Base-by-base conservation (phyloP, 2,113 vertebrate species). In the Opisthocomus hoazin region DNA sequence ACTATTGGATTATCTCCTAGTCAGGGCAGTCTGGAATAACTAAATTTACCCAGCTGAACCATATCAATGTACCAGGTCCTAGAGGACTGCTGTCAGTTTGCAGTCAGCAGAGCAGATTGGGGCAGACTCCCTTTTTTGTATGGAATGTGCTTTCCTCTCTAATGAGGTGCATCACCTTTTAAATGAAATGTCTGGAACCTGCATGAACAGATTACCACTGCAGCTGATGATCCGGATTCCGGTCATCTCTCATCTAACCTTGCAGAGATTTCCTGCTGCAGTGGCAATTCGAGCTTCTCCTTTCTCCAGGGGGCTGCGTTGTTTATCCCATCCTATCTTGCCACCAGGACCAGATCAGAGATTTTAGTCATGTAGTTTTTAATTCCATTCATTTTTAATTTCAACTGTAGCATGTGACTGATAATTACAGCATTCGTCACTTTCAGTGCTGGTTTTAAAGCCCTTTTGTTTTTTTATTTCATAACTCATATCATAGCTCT, bases 121-220 rank as follows among this genome's bases (percentile, higher is more conserved):
- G 46, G 27, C 64, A 54, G 39, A 9, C 15, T 46, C 15, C 13
- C 37, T 46, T 81, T 60, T 85, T 45, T 43, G 9, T 9, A 12
- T 3, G 26, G 51, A 57, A 60, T 2, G 6, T 51, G 41, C 37
- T 80, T 56, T 84, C 29, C 34, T 57, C 54, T 79, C 43, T 61
- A 46, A 50, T 1, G 8, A 60, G 29, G 53, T 27, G 29, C 60
- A 24, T n/a, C 29, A 1, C 27, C 3, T 0, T 65, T 48, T 43
- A 36, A 53, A 18, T 3, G 2, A 51, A 61, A 32, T 2, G 11
- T 26, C 57, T 43, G 27, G 39, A 57, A 61, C 45, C 63, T 65
- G 57, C 56, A 7, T 6, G 16, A 45, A 46, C 24, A 32, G 23
- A 11, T 71, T 12, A 43, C 45, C 32, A 3, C 23, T 2, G 2